Evolutionary conservation across 1,140 invertebrate genomes (phyloP), one percentile per base, ranked within the genome.

Genomic region (Campodea augens): DNA sequence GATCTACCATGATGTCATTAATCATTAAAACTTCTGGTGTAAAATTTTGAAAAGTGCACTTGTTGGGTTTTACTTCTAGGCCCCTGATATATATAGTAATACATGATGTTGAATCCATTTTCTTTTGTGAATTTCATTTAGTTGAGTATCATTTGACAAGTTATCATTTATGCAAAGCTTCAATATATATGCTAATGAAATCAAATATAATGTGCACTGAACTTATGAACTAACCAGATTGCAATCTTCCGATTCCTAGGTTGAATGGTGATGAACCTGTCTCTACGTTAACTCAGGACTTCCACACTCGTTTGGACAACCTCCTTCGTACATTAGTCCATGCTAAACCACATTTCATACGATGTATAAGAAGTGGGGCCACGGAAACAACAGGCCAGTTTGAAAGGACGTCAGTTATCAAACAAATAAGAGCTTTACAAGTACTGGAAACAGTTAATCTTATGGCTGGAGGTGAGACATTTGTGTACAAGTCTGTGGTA

Each of bases 361-460:
- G 87, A 24, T 93, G 89, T 61, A 77, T 95, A 43, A 75, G 87
- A 55, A 83, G 83, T 53, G 91, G 91, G 61, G 68, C 74, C 19
- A 71, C 69, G 3, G 86, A 91, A 63, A 73, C 70, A 5, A 42
- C 47, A 18, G 46, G 46, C 7, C 54, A 65, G 45, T 86, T 91
- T 56, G 86, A 91, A 56, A 70, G 85, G 25, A 66, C 70, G 15
- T 75, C 77, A 1, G 81, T 91, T 13, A 81, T 87, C 55, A 68
- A 73, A 51, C 82, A 95, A 68, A 81, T 93, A 47, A 69, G 87
- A 23, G 85, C 88, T 1, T 67, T 95, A 24, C 89, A 93, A 66
- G 77, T 92, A n/a, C 64, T 92, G 19, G 88, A 93, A 66, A 93
- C 90, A 22, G 86, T 91, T 15, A 90, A 91, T 61, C 63, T 95